Evolutionary conservation across 92 coral and sea anemone species (phyloP), one percentile per base, ranked within the genome.

Genomic region (Palythoa grandiflora): DNA sequence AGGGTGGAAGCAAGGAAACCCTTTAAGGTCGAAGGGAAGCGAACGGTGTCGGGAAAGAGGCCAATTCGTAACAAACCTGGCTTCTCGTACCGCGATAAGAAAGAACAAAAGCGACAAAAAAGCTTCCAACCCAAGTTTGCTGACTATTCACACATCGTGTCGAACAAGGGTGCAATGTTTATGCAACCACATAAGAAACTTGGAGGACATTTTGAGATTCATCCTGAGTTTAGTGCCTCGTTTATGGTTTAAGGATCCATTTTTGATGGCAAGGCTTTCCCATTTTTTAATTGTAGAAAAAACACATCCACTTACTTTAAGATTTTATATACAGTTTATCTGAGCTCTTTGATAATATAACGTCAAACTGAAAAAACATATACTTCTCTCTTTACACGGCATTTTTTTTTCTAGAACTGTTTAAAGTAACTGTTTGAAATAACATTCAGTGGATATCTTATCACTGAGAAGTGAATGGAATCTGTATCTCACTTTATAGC

Each of bases 101-200:
- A 47, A 52, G 66, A 21, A 66, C 75, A 66, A 21, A 44, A 21
- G 8, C 38, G 61, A 15, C 86, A 71, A 66, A 81, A 81, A 66
- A 21, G 20, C 47, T 28, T 81, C 63, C 54, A 81, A 36, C 61
- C 86, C 44, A 50, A 81, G 21, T 40, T 21, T 52, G 21, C 55
- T 48, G 86, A 81, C 75, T 81, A 66, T 36, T 65, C 86, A 14
- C 86, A 81, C 60, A 81, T 81, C 20, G 87, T 91, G 15, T 87
- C 90, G 12, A 97, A 95, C 86, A 97, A 94, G 44, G 88, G 93
- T 0, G 95, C 99, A 3, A 80, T 94, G 75, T 97, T 97, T 79
- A 94, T 95, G 94, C 95, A 95, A 16, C 99, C 99, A 9, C 99
- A 96, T 71, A 94, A 98, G 20, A 76, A 90, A 6, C 83, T 83